Conservation (phyloP, 2,888 invertebrate species). For the Euzophera pinguis region DNA sequence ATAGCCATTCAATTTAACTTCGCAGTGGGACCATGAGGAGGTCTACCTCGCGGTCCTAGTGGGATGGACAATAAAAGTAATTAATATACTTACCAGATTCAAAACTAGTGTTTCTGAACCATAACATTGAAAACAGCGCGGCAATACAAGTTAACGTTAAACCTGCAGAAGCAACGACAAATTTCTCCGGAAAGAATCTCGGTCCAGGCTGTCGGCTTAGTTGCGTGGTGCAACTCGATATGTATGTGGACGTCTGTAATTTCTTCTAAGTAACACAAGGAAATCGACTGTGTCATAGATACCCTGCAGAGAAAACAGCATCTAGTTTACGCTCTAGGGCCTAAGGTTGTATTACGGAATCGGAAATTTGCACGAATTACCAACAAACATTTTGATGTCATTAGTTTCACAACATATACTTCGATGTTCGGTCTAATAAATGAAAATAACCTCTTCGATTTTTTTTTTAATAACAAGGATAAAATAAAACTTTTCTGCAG, state of each 20-base stretch:
- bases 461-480: not conserved
- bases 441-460: too few species aligned
- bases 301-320: not conserved
- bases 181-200: constrained; percentile 68
- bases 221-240: constrained; percentile 29
- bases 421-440: too few species aligned
- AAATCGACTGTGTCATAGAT: constrained; percentile 1
- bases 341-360: too few species aligned
- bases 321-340: not conserved
- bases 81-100: too few species aligned
- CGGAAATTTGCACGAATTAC: too few species aligned
- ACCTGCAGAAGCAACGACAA: constrained; percentile 33
- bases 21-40: too few species aligned
- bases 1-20: too few species aligned
- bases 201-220: constrained; percentile 44
- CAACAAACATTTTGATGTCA: too few species aligned
- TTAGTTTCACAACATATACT: too few species aligned
- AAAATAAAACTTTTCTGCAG: not conserved
- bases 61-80: too few species aligned
- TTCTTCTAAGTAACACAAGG: constrained; percentile 15
- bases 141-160: constrained; percentile 24
- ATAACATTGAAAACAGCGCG: not conserved
- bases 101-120: too few species aligned
- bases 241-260: constrained; percentile 20
- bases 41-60: too few species aligned